These are phyloP conservation scores for Aphelocoma coerulescens DNA, from an alignment of 2,113 vertebrate species.

Conservation along the genomic window DNA sequence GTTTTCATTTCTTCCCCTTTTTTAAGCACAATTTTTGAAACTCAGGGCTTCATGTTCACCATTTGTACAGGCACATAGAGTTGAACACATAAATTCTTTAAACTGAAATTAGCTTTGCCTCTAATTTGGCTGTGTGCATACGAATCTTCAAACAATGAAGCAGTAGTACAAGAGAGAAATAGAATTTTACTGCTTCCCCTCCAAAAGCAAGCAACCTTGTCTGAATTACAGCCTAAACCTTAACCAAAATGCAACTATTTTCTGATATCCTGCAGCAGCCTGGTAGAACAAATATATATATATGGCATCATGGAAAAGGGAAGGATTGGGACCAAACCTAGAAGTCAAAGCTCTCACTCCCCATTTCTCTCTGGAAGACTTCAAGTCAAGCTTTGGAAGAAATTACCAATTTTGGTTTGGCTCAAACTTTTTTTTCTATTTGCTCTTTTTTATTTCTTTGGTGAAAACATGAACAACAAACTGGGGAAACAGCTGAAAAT, in stretches of 20 bases:
- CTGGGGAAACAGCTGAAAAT: neutral
- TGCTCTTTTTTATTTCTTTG: neutral
- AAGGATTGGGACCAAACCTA: neutral
- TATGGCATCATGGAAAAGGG: neutral
- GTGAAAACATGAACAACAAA: neutral
- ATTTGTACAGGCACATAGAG: neutral
- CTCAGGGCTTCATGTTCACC: neutral
- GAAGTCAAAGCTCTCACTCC: neutral
- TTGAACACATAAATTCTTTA: neutral
- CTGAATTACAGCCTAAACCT: neutral
- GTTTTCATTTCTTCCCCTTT: neutral
- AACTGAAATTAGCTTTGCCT: neutral
- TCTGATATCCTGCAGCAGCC: neutral
- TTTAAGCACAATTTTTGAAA: neutral
- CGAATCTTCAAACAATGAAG: neutral
- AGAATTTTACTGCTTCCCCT: neutral
- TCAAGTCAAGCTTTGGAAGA: neutral
- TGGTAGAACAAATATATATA: neutral
- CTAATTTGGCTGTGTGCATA: neutral
- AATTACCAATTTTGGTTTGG: neutral
- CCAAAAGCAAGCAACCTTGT: neutral
- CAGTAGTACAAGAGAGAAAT: neutral
- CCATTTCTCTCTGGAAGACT: neutral
- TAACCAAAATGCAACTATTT: neutral
- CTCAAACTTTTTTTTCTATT: neutral